Evolutionary conservation across 2,113 vertebrate species (phyloP), one percentile per base, ranked within the genome.

Genomic region (Diphyllodes magnificus): DNA sequence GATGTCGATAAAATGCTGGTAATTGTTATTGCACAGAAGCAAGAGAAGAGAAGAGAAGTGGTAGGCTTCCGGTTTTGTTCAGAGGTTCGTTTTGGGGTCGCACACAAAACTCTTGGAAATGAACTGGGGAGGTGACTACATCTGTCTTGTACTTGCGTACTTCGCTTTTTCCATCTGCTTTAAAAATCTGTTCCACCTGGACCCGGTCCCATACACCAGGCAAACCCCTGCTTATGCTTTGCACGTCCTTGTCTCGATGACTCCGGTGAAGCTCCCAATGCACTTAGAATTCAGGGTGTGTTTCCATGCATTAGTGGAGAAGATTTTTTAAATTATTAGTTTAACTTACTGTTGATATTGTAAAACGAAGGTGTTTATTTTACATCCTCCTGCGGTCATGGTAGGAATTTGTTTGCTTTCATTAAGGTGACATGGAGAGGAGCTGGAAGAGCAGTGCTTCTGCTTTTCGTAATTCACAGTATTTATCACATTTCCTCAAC

Each of bases 281-380:
- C 3, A 5, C 73, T 95, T 54, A 22, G n/a, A 79, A 85, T 82
- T 93, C 69, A 28, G 13, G 56, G 45, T 8, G 25, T 53, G 75
- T 76, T 85, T 54, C 22, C 12, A 35, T 82, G 75, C 4, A 0
- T 57, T 61, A 76, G 24, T 86, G 66, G 56, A 35, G 50, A 11
- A 18, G 70, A 45, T 53, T 82, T 75, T 65, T 40, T 0, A 66
- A 61, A 77, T 87, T 42, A 77, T 57, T 85, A 49, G 37, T 78
- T 88, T 84, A 84, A 88, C 92, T 95, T 91, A 56, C 66, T 83
- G 49, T 51, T 83, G 53, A 21, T 81, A 28, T 2, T 35, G 57
- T 85, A 63, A 71, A 86, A 86, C 33, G 39, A 77, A 75, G 66
- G 49, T 66, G 57, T 68, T 63, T 82, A 13, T 75, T 94, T 88